phyloP scores from a whole-genome alignment of 2,888 invertebrate species.

The Rhabditophanes sp. region DNA sequence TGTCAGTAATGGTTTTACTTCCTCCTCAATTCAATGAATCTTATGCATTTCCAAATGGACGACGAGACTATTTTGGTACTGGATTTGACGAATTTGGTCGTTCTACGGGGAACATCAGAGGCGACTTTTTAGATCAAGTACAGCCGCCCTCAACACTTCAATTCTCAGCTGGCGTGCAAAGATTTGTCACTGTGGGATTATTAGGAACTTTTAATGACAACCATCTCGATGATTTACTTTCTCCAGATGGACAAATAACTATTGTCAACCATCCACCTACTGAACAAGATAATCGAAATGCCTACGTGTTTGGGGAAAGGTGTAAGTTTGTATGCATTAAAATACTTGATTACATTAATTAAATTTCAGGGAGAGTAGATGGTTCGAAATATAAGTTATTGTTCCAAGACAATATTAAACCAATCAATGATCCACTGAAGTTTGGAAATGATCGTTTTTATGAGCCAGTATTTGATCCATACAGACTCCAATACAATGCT shows the following conservation, averaged over 20 bases:
- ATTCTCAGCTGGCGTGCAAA: conserved; percentile 13
- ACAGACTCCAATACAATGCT: conserved; percentile 10
- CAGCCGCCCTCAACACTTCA: conserved; percentile 16
- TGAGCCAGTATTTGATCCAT: conserved; percentile 18
- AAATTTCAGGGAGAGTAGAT: conserved; percentile 17
- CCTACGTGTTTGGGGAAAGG: conserved; percentile 11
- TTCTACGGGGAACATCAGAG: conserved; percentile 10
- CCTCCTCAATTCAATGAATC: conserved; percentile 45
- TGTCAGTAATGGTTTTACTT: conserved; percentile 26
- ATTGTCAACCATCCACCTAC: conserved; percentile 11
- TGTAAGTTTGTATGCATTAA: conserved; percentile 4
- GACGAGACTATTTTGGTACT: conserved; percentile 16
- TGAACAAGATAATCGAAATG: conserved; percentile 17
- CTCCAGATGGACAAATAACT: conserved; percentile 11
- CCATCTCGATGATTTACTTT: conserved; percentile 32
- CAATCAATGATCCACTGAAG: conserved; percentile 31
- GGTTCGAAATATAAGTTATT: conserved; percentile 17
- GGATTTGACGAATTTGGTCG: conserved; percentile 15
- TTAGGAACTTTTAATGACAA: conserved; percentile 36
- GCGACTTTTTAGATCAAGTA: conserved; percentile 8
- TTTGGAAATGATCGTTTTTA: conserved; percentile 22
- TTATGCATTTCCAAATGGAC: conserved; percentile 12
- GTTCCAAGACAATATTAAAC: conserved; percentile 26
- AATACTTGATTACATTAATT: not conserved
- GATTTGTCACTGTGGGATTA: conserved; percentile 29